These are phyloP conservation scores for Esox lucius DNA, from an alignment of 2,797 vertebrate species.

Conservation along the genomic window DNA sequence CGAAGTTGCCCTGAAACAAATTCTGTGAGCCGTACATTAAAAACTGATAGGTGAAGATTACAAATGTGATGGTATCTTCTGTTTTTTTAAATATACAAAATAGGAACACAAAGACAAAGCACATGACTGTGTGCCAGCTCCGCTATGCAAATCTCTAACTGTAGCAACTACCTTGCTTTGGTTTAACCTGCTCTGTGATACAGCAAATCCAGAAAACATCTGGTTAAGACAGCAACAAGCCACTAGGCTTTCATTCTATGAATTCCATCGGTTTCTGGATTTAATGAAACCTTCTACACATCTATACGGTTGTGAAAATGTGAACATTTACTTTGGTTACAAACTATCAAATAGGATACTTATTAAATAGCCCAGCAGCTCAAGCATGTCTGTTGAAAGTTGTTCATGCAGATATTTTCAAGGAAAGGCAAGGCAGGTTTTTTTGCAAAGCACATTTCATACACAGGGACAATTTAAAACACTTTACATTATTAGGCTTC, in stretches of 20 bases:
- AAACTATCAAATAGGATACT: no score
- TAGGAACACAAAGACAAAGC: conserved; percentile 2
- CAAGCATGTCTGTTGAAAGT: no score
- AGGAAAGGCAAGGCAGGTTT: no score
- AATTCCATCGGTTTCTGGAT: neutral
- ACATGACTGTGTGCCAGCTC: conserved; percentile 16
- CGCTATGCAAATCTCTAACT: conserved; percentile 39
- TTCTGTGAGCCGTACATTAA: neutral
- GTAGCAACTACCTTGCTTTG: neutral
- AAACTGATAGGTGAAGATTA: neutral
- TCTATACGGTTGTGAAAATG: no score
- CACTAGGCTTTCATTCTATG: no score
- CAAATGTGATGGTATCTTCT: neutral
- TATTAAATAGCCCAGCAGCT: no score
- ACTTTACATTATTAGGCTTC: no score
- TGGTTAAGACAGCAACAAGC: neutral
- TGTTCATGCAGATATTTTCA: no score
- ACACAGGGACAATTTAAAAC: no score
- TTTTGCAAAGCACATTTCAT: no score
- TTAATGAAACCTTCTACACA: no score
- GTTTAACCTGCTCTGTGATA: conserved; percentile 12
- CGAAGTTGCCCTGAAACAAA: neutral
- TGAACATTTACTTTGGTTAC: no score
- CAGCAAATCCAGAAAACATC: conserved; percentile 12
- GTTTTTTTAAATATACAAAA: neutral